phyloP scores from a whole-genome alignment of 2,888 invertebrate genomes.

The Myopa testacea region DNA sequence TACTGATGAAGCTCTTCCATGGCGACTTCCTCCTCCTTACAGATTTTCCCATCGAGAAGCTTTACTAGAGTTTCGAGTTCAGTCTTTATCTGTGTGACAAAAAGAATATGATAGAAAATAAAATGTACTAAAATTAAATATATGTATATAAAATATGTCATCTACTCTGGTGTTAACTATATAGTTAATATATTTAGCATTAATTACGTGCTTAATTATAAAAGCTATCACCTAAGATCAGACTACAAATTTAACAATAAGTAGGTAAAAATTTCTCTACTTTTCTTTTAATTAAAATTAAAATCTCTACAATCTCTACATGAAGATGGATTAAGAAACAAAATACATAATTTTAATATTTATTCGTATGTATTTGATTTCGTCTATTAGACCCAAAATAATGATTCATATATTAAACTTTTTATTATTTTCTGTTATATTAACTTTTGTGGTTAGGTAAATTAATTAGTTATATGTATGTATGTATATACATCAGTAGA shows the following conservation, averaged over 20 bases:
- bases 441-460: background rate
- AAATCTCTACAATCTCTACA: background rate
- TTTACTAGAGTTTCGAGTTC: slow-evolving; percentile 81
- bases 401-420: background rate
- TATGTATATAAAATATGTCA: background rate
- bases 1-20: slow-evolving; percentile 89
- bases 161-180: no score
- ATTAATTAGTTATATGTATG: no score
- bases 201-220: no score
- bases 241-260: no score
- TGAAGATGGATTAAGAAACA: no score
- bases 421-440: no score
- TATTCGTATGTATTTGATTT: background rate
- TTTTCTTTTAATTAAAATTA: background rate
- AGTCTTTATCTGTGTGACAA: slow-evolving; percentile 71
- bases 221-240: no score
- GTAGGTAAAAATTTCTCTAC: background rate
- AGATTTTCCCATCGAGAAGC: slow-evolving; percentile 78
- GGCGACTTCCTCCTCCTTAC: slow-evolving; percentile 78
- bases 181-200: no score
- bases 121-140: background rate
- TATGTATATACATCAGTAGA: no score
- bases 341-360: no score
- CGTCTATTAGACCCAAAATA: background rate
- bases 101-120: background rate